These are phyloP conservation scores for Butorides virescens DNA, from an alignment of 2,113 vertebrate species.

Conservation along the genomic window DNA sequence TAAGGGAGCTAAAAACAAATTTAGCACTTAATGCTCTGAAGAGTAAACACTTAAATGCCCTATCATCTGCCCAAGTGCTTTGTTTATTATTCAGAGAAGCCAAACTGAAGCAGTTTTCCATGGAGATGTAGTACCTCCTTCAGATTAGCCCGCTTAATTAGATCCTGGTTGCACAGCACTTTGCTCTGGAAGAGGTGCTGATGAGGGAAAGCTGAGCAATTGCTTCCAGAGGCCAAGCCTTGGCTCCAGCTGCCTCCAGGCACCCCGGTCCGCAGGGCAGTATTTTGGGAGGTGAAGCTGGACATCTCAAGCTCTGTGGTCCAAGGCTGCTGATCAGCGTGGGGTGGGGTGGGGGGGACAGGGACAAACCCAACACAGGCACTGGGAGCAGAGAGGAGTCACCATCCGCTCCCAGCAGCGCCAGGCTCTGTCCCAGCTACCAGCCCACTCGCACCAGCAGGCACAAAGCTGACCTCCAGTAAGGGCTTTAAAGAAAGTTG, in stretches of 20 bases:
- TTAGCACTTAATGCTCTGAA: slow-evolving; percentile 64
- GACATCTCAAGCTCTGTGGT: not conserved
- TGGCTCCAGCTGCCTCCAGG: not conserved
- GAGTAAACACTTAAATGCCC: slow-evolving; percentile 66
- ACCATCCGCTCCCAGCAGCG: accelerated
- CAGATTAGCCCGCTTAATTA: slow-evolving; percentile 55
- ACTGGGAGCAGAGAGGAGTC: not conserved
- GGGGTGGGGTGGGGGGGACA: not conserved
- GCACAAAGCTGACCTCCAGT: not conserved
- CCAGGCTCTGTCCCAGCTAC: not conserved
- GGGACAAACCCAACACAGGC: accelerated
- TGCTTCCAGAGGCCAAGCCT: not conserved
- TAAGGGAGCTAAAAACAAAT: slow-evolving; percentile 64
- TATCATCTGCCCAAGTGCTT: slow-evolving; percentile 69
- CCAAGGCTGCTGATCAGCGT: not conserved
- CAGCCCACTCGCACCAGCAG: not conserved
- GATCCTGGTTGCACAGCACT: not conserved
- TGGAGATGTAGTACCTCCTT: slow-evolving; percentile 68
- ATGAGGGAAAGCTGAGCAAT: not conserved
- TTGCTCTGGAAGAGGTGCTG: not conserved
- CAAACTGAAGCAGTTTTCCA: slow-evolving; percentile 68
- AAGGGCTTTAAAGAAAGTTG: not conserved
- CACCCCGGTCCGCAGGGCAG: accelerated
- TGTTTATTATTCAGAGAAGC: slow-evolving; percentile 70
- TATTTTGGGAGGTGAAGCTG: not conserved